Evolutionary conservation across 1,140 invertebrate genomes (phyloP).

Genomic region (Aleiodes sp.): DNA sequence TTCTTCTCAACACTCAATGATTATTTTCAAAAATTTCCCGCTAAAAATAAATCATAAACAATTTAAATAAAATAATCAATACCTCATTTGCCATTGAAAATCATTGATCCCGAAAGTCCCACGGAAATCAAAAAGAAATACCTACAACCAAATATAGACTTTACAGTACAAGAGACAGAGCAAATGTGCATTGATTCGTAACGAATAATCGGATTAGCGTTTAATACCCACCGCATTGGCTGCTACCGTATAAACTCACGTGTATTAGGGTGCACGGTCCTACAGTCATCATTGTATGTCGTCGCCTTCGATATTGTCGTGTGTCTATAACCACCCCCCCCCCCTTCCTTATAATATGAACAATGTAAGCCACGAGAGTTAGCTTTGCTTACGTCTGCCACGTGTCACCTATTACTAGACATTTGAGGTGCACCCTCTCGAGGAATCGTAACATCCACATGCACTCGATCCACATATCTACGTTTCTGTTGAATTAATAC

Average conservation of each 20-base stretch:
- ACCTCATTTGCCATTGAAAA: neutral
- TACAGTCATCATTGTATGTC: conserved; percentile 31
- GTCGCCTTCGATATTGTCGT: conserved; percentile 19
- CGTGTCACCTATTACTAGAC: conserved; percentile 34
- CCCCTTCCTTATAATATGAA: neutral
- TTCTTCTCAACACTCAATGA: neutral
- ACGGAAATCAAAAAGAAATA: neutral
- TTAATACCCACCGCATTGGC: conserved; percentile 36
- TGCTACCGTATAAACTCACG: conserved; percentile 24
- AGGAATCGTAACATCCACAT: conserved; percentile 12
- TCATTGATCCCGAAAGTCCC: neutral
- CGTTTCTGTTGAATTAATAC: conserved; percentile 12
- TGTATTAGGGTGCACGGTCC: conserved; percentile 32
- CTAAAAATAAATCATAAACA: neutral
- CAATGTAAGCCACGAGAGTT: conserved; percentile 19
- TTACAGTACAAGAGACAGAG: no score
- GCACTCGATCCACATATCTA: neutral
- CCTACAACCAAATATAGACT: no score
- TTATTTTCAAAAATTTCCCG: neutral
- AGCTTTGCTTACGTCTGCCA: conserved; percentile 21
- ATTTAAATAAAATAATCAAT: neutral
- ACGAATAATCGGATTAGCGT: conserved; percentile 53
- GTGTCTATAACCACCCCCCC: no score
- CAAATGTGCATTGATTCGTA: conserved; percentile 45
- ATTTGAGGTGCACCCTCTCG: conserved; percentile 23